Evolutionary conservation across 2,797 vertebrate genomes (phyloP), one percentile per base, ranked within the genome.

Genomic region (Muscicapa comitata): DNA sequence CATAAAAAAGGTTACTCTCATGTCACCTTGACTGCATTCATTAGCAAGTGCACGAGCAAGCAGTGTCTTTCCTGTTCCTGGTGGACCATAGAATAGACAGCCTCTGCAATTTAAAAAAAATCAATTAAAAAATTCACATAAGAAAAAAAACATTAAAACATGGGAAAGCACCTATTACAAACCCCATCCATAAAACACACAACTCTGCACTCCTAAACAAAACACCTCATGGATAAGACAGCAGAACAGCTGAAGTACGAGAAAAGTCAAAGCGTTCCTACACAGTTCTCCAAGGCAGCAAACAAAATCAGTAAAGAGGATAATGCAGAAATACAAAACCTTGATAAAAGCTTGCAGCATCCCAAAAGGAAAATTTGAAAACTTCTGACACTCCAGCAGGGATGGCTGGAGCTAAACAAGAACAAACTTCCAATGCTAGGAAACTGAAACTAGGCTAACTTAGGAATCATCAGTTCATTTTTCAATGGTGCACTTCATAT

Each of bases 61-160:
- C 35, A 99, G 97, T 10, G 99, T 99, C 97, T 99, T 99, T 74
- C 99, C 99, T 5, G 99, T 99, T 65, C 99, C 99, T 1, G 99
- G 99, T 71, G 99, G 99, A 3, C 99, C 99, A 65, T 99, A 99
- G 96, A 99, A 99, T 9, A 99, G 97, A 97, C 99, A 99, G 70
- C 99, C 99, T 96, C 99, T 99, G 86, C 70, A 97, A 95, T 95
- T 24, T 5, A 21, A 47, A 55, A 35, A 61, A 29, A 10, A 17
- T 17, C 4, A 13, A 16, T 10, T 3, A 0, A n/a, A 17, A 55
- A 70, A 15, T 2, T 33, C 17, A 23, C 14, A 2, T 3, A 51
- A 37, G 20, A 40, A 40, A n/a, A 26, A 31, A 37, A 58, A 8
- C 0, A 24, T 21, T 19, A 51, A 29, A 51, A 18, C 4, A 58